Conservation (phyloP, 2,113 vertebrate genomes). For the Dolichallabes microphthalmus region DNA sequence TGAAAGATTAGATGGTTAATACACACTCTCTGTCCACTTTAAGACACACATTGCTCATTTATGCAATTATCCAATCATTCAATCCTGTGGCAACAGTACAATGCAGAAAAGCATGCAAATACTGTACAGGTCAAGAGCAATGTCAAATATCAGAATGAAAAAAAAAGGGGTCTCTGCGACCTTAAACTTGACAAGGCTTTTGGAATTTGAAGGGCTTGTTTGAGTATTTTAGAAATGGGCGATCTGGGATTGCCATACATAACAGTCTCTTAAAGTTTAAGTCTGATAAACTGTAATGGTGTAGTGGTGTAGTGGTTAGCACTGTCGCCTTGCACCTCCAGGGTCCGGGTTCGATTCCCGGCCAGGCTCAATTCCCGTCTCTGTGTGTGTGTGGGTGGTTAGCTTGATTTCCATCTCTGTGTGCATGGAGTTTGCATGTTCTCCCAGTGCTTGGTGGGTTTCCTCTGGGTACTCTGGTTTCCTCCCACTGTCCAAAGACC, state of each 20-base stretch:
- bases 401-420: too few relatives aligned
- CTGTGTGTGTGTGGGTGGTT: too few relatives aligned
- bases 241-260: neutral
- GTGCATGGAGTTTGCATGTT: too few relatives aligned
- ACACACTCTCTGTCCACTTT: neutral
- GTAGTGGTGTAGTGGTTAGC: too few relatives aligned
- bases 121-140: neutral
- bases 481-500: too few relatives aligned
- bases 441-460: too few relatives aligned
- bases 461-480: too few relatives aligned
- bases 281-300: neutral
- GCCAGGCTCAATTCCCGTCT: too few relatives aligned
- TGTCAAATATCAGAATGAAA: neutral
- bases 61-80: neutral
- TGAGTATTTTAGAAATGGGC: neutral
- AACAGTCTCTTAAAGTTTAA: neutral
- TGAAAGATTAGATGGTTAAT: neutral
- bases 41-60: neutral
- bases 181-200: neutral
- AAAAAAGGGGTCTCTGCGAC: neutral
- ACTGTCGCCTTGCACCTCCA: too few relatives aligned
- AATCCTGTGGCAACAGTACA: neutral
- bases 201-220: neutral
- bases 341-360: too few relatives aligned
- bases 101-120: neutral